Evolutionary conservation across 2,888 invertebrate species (phyloP).

Genomic region (Blastobasis lacticolella): DNA sequence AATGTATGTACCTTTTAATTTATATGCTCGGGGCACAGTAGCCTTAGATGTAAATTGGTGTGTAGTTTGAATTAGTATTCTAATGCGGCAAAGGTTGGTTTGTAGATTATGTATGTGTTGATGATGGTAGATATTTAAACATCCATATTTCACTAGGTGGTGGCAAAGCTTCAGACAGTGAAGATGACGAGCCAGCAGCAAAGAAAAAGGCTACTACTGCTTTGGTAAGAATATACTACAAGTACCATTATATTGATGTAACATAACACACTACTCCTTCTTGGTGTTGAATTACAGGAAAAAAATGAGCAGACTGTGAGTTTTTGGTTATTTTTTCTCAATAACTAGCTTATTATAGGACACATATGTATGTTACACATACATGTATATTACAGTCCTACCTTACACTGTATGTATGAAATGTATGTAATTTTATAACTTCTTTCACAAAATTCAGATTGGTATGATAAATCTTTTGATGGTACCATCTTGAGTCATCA

Average conservation of each 20-base stretch:
- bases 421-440: too few relatives aligned
- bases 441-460: too few relatives aligned
- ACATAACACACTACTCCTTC: neutral
- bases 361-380: too few relatives aligned
- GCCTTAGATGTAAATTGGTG: constrained; percentile 50
- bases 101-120: neutral
- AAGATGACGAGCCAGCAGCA: constrained; percentile 87
- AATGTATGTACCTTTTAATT: constrained; percentile 59
- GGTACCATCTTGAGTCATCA: too few relatives aligned
- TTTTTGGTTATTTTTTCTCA: too few relatives aligned
- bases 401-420: too few relatives aligned
- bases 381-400: too few relatives aligned
- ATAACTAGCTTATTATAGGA: too few relatives aligned
- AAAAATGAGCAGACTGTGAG: constrained; percentile 8
- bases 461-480: too few relatives aligned
- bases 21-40: constrained; percentile 52
- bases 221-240: constrained; percentile 40
- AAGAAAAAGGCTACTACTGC: constrained; percentile 81
- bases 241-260: constrained; percentile 6
- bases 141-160: constrained; percentile 47
- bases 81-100: constrained; percentile 26
- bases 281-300: constrained; percentile 8
- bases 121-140: neutral
- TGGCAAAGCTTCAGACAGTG: constrained; percentile 84
- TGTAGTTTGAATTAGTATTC: constrained; percentile 45